Base-by-base conservation (phyloP, 1,140 invertebrate species). In the Lepidostoma basale region DNA sequence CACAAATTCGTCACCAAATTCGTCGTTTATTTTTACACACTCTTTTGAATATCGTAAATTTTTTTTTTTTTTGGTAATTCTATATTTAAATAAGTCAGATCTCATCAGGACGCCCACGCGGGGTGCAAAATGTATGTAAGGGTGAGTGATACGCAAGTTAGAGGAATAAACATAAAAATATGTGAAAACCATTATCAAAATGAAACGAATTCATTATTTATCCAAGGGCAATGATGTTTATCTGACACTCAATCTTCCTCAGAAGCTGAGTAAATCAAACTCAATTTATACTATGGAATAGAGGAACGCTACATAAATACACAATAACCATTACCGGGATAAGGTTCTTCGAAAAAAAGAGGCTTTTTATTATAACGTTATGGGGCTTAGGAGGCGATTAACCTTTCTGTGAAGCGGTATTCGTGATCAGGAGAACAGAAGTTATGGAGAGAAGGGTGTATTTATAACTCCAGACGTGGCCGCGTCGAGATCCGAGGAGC, bases 391-490 rank as follows among this genome's bases (percentile, higher is more conserved):
- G 18, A 30, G 20, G 18, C 25, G 52, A 56, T 30, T 26, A 30
- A 56, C 52, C 52, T 56, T 36, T 10, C 12, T 28, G 26, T 36
- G 28, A 30, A 56, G 30, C 25, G 14, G 16, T 4, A 14, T 30
- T 16, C 26, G 52, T 30, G 52, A 56, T 33, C 52, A 12, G 28
- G 1, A 36, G 52, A 22, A 23, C 52, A 36, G 28, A 18, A 30
- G 26, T 30, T 22, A 56, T 36, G 22, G 49, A 26, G 23, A 14
- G 49, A 0, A 4, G 45, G 45, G 16, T 23, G 33, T 36, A 49
- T 49, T 49, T 49, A 49, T 49, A 49, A 49, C 22, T 22, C 25
- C 45, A 49, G 45, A 49, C 45, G 22, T 49, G 45, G 25, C 45
- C 45, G 18, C n/a, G n/a, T n/a, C n/a, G n/a, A n/a, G n/a, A n/a